These are phyloP conservation scores for Platalea minor DNA, from an alignment of 2,797 vertebrate genomes.

Conservation along the genomic window DNA sequence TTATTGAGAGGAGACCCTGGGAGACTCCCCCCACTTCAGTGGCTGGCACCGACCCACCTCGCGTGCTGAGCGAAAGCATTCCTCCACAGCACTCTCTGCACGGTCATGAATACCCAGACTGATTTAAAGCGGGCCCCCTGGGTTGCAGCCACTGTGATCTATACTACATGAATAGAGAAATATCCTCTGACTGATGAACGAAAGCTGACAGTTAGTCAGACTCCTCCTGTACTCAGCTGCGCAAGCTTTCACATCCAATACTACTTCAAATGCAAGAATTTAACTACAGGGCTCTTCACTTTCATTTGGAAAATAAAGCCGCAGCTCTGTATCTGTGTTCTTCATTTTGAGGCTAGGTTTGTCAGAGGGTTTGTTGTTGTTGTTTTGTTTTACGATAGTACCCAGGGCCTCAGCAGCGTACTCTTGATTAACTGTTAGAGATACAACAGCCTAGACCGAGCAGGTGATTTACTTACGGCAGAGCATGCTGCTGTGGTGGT, in stretches of 20 bases:
- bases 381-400: background rate
- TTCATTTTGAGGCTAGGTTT: background rate
- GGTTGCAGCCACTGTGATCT: constrained; percentile 1
- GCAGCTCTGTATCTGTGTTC: background rate
- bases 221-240: constrained; percentile 25
- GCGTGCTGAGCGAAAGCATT: background rate
- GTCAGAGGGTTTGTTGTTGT: background rate
- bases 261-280: constrained; percentile 5
- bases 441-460: background rate
- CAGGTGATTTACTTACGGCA: background rate
- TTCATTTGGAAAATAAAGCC: background rate
- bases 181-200: constrained; percentile 40
- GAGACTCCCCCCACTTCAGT: background rate
- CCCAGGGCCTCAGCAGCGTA: background rate
- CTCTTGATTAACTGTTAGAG: background rate
- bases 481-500: background rate
- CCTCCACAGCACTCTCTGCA: background rate
- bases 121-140: background rate
- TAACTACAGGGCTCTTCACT: constrained; percentile 21
- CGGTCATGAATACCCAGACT: background rate
- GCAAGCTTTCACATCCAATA: constrained; percentile 50
- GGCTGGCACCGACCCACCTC: background rate
- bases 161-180: background rate
- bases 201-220: constrained; percentile 46
- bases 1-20: background rate